Conservation (phyloP, 2,797 vertebrate species). For the Apodemus agrarius region DNA sequence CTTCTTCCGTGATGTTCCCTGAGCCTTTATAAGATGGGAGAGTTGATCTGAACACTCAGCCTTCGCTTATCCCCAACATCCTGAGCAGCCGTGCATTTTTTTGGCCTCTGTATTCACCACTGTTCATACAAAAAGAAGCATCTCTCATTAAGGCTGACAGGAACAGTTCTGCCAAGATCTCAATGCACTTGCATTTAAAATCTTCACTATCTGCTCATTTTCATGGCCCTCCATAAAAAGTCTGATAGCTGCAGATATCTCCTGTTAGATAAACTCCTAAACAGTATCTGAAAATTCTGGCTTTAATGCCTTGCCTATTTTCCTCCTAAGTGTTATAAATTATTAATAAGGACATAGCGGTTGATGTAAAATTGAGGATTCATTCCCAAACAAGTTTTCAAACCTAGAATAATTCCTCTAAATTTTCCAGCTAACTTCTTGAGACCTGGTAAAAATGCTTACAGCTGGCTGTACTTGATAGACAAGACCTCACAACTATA, state of each 20-base stretch:
- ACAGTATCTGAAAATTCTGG: background rate
- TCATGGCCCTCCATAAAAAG: background rate
- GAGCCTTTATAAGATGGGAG: background rate
- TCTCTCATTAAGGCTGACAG: background rate
- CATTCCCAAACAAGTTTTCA: background rate
- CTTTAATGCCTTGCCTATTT: background rate
- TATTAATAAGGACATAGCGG: background rate
- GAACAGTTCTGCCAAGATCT: background rate
- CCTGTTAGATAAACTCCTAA: background rate
- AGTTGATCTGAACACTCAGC: background rate
- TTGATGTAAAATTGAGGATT: slow-evolving; percentile 5
- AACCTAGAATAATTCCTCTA: background rate
- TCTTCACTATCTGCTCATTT: background rate
- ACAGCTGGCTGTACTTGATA: background rate
- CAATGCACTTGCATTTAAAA: background rate
- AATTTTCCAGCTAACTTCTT: background rate
- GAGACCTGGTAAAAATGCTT: background rate
- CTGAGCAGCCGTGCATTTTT: background rate
- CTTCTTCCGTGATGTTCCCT: background rate
- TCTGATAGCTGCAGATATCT: background rate
- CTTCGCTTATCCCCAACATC: background rate
- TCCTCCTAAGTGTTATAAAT: background rate
- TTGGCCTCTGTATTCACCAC: background rate
- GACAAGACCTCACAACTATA: slow-evolving; percentile 1
- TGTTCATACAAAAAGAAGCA: background rate